These are phyloP conservation scores for Psittacula derbiana DNA, from an alignment of 2,797 vertebrate genomes.

Conservation along the genomic window DNA sequence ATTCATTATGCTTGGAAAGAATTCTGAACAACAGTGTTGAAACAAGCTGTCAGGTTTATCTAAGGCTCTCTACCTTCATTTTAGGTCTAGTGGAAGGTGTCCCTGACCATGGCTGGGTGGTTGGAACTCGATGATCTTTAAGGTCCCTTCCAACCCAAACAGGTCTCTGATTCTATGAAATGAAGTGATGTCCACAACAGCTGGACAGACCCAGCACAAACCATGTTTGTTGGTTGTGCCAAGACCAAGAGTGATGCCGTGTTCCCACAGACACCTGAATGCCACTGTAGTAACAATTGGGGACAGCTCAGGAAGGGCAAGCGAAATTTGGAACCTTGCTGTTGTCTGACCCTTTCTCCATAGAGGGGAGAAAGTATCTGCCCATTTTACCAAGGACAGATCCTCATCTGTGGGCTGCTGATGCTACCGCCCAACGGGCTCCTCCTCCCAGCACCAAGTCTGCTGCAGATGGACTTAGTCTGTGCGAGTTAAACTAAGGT, in stretches of 20 bases:
- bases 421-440: fast-evolving
- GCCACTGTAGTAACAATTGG: fast-evolving
- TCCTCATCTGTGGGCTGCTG: fast-evolving
- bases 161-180: not conserved
- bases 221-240: not conserved
- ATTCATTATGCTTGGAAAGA: not conserved
- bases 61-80: not conserved
- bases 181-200: not conserved
- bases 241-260: not conserved
- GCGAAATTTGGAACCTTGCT: fast-evolving
- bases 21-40: not conserved
- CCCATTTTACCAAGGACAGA: not conserved
- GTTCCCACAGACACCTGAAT: not conserved
- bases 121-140: not conserved
- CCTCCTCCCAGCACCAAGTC: not conserved
- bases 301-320: not conserved
- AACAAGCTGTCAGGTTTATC: not conserved
- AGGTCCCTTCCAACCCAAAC: not conserved
- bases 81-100: not conserved
- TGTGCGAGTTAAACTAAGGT: not conserved
- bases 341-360: not conserved
- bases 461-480: not conserved
- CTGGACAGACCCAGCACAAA: not conserved
- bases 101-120: not conserved
- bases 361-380: not conserved